Conservation (phyloP, 2,113 vertebrate genomes). For the Synchiropus splendidus region DNA sequence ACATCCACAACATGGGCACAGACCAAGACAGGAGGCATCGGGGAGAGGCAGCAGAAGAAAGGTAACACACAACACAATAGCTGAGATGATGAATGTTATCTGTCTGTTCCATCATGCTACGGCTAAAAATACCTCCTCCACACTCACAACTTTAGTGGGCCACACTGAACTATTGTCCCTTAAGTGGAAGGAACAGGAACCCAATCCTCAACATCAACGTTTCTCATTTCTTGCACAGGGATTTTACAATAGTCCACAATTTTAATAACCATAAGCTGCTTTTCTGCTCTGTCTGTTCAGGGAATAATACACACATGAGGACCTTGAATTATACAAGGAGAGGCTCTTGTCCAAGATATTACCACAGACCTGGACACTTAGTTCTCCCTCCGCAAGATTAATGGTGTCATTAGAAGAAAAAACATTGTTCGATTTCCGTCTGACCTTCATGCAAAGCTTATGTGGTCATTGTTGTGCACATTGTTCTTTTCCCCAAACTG, state of each 20-base stretch:
- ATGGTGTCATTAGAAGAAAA: conserved; percentile 6
- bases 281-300: conserved; percentile 57
- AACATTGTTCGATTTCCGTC: conserved; percentile 5
- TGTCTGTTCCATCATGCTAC: conserved; percentile 49
- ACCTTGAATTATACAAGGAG: conserved; percentile 12
- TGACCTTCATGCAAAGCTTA: conserved; percentile 10
- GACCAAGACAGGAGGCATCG: conserved; percentile 20
- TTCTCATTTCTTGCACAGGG: conserved; percentile 53
- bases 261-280: conserved; percentile 69
- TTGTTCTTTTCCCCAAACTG: conserved; percentile 30
- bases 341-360: conserved; percentile 28
- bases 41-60: too few species aligned
- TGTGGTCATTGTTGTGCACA: conserved; percentile 14
- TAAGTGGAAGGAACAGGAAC: conserved; percentile 17
- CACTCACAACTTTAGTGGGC: conserved; percentile 50
- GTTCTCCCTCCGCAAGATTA: conserved; percentile 16
- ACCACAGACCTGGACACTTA: conserved; percentile 13
- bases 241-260: conserved; percentile 50
- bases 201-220: conserved; percentile 35
- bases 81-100: conserved; percentile 58
- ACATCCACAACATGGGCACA: conserved; percentile 48
- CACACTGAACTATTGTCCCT: conserved; percentile 47
- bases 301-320: conserved; percentile 37
- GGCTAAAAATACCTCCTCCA: conserved; percentile 48
- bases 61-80: conserved; percentile 33